Base-by-base conservation (phyloP, 2,797 vertebrate species). In the Pseudopleuronectes americanus region DNA sequence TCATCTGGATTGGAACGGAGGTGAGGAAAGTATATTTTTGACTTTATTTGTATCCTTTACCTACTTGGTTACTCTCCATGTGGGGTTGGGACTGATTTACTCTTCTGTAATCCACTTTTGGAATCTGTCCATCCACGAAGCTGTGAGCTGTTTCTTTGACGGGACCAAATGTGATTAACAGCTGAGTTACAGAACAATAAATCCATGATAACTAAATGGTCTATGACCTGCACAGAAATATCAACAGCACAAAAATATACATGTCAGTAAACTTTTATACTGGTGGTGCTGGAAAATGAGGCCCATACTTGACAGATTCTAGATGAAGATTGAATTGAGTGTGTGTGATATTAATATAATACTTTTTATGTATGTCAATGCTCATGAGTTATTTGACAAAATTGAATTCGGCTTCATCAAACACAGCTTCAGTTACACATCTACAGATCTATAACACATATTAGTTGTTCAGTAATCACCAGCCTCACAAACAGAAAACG, bases 11-110 rank as follows among this genome's bases (percentile, higher is more conserved):
- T 43, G 12, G 28, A 23, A 31, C 1, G 12, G 3, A 23, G 19
- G 0, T 0, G 7, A 19, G 22, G 0, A 49, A 51, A 59, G 31
- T 33, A 33, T 2, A 33, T 33, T 33, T 33, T 33, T 26, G 9
- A 61, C 17, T 54, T 16, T 13, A 33, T 5, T 23, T 16, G 4
- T 9, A 33, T 33, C 2, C 2, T 33, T 43, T 19, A 51, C 28
- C 47, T 55, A 84, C 81, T 61, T 87, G 56, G 22, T 68, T 68
- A 43, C 13, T 12, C 2, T 51, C 4, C 6, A n/a, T 47, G 59
- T 45, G 52, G 2, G 4, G 9, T 13, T 24, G 1, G 41, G 23
- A 66, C 0, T 47, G 0, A 6, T 45, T 12, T 26, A 68, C 52
- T 0, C 4, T 22, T 0, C 6, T 64, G 9, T 0, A 5, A 2